Evolutionary conservation across 2,888 invertebrate genomes (phyloP).

Genomic region (Melipona bicolor): DNA sequence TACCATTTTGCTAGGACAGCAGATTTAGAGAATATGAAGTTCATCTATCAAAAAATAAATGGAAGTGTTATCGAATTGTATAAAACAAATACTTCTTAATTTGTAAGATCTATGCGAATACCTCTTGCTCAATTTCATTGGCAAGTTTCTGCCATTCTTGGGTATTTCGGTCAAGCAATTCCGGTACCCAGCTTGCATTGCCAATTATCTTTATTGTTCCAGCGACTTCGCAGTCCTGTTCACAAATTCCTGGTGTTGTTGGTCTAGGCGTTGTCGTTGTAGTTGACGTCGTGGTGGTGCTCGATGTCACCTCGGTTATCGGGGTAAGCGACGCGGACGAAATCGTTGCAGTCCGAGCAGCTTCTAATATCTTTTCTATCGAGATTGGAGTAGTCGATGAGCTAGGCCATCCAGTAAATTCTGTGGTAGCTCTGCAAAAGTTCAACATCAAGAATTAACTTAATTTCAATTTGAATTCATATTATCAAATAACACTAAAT

Average conservation of each 20-base stretch:
- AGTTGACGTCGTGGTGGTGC: constrained; percentile 88
- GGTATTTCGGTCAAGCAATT: constrained; percentile 93
- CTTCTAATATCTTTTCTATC: constrained; percentile 91
- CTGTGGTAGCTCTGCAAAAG: constrained; percentile 90
- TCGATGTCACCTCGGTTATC: constrained; percentile 85
- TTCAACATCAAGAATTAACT: not conserved
- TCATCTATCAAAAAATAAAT: constrained; percentile 87
- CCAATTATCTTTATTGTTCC: constrained; percentile 94
- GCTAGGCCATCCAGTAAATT: constrained; percentile 96
- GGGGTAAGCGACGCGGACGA: constrained; percentile 83
- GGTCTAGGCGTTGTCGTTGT: constrained; percentile 89
- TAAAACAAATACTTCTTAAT: not conserved
- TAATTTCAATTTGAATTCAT: not conserved
- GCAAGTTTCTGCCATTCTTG: constrained; percentile 94
- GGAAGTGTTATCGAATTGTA: not conserved
- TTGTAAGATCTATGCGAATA: constrained; percentile 78
- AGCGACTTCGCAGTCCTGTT: constrained; percentile 92
- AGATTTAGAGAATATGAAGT: constrained; percentile 92
- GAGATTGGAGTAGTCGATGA: constrained; percentile 94
- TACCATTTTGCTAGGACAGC: constrained; percentile 92
- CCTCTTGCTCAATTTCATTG: constrained; percentile 92
- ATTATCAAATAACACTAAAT: not conserved
- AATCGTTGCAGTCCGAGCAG: constrained; percentile 87
- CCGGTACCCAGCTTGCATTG: constrained; percentile 91
- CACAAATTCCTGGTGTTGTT: constrained; percentile 92